A percentile compares a stretch with the other conserved stretches of the same genome.
Evolutionary conservation across 2,113 vertebrate genomes (phyloP).

Genomic region (Piprites chloris): DNA sequence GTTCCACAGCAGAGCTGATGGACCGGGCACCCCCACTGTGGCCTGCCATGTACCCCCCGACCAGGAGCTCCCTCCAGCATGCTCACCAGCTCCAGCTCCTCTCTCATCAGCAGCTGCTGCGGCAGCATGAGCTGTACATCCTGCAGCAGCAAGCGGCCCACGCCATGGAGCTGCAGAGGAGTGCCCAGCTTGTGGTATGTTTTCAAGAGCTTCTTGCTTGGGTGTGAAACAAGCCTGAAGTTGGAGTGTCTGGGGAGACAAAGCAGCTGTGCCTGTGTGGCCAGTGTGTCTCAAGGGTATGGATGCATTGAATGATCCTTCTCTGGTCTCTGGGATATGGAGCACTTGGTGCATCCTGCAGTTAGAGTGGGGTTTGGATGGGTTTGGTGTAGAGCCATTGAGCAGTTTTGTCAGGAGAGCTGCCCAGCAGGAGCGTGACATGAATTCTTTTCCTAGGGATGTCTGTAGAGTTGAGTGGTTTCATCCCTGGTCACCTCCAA

Average conservation of each 20-base stretch:
- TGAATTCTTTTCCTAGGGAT: neutral
- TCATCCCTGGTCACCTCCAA: neutral
- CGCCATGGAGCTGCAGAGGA: conserved; percentile 93
- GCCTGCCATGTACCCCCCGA: conserved; percentile 86
- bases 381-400: neutral
- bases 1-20: conserved; percentile 84
- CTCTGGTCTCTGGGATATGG: neutral
- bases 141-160: conserved; percentile 96
- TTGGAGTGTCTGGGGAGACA: neutral
- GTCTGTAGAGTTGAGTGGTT: neutral
- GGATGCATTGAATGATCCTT: neutral
- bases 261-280: neutral
- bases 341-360: neutral
- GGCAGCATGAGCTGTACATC: conserved; percentile 94
- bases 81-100: conserved; percentile 97
- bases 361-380: neutral
- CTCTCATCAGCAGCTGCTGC: conserved; percentile 94
- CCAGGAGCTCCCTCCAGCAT: conserved; percentile 89
- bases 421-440: rapidly evolving
- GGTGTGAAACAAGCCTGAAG: neutral
- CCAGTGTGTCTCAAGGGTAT: neutral
- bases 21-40: conserved; percentile 89
- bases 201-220: neutral
- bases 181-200: conserved; percentile 83
- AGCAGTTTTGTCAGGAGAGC: neutral